Evolutionary conservation across 2,888 invertebrate genomes (phyloP).

Genomic region (Chalcosyrphus nemorum): DNA sequence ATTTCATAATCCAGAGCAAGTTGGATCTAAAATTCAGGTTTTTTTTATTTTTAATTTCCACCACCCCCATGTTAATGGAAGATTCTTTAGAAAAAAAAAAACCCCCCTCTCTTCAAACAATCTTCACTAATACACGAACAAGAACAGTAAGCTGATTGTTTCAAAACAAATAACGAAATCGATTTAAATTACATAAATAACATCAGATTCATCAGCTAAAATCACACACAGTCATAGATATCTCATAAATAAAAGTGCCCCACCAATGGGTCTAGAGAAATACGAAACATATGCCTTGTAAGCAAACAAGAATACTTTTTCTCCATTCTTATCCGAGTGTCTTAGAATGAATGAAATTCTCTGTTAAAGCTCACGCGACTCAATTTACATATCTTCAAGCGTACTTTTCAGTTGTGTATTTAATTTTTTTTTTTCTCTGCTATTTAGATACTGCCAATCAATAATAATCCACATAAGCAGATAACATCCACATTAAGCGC

Average conservation of each 20-base stretch:
- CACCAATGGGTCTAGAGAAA: neutral
- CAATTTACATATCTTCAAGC: conserved; percentile 48
- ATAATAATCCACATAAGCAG: conserved; percentile 18
- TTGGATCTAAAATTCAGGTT: neutral
- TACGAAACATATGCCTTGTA: conserved; percentile 37
- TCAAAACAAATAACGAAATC: conserved; percentile 52
- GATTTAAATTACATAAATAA: conserved; percentile 60
- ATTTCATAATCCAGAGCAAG: neutral
- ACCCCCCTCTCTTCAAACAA: neutral
- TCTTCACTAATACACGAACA: neutral
- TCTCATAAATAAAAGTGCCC: neutral
- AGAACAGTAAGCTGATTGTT: conserved; percentile 27
- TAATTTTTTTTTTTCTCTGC: neutral
- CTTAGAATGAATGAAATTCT: conserved; percentile 53
- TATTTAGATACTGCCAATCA: conserved; percentile 23
- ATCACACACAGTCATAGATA: neutral
- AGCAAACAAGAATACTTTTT: conserved; percentile 26
- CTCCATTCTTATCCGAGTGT: conserved; percentile 5
- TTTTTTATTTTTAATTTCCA: neutral
- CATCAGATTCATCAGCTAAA: conserved; percentile 41
- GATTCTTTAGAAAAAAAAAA: neutral
- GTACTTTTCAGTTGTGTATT: neutral
- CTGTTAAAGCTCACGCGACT: conserved; percentile 47
- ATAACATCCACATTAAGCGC: conserved; percentile 12
- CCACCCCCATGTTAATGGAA: neutral